Evolutionary conservation across 2,888 invertebrate genomes (phyloP).

Genomic region (Hemaris fuciformis): DNA sequence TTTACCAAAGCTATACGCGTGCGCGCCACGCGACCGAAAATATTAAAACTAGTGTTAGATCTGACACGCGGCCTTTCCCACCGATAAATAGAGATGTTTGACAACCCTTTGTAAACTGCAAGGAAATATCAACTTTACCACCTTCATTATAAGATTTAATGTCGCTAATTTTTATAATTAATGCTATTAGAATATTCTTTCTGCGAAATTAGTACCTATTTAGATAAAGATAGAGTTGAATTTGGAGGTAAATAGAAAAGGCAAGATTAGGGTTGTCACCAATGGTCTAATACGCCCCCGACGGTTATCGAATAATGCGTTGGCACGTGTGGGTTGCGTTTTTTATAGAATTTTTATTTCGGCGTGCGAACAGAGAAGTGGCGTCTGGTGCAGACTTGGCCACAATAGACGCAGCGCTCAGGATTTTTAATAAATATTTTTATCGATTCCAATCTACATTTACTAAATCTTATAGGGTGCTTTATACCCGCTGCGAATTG

Average conservation of each 20-base stretch:
- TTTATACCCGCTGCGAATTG: background rate
- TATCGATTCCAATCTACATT: slow-evolving; percentile 8
- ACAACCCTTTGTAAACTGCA: slow-evolving; percentile 57
- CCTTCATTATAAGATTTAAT: slow-evolving; percentile 12
- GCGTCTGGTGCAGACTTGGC: slow-evolving; percentile 66
- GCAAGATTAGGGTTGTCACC: slow-evolving; percentile 64
- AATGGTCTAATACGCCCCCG: slow-evolving; percentile 74
- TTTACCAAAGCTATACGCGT: slow-evolving; percentile 76
- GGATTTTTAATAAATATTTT: slow-evolving; percentile 18
- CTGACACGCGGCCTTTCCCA: slow-evolving; percentile 80
- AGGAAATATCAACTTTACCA: slow-evolving; percentile 29
- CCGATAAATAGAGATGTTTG: slow-evolving; percentile 78
- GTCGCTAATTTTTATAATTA: slow-evolving; percentile 14
- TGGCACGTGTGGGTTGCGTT: slow-evolving; percentile 70
- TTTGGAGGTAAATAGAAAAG: background rate
- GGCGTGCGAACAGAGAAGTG: slow-evolving; percentile 72
- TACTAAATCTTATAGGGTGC: slow-evolving; percentile 13
- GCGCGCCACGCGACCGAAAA: slow-evolving; percentile 69
- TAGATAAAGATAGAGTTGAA: fast-evolving
- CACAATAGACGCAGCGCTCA: slow-evolving; percentile 44
- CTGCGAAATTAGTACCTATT: slow-evolving; percentile 30
- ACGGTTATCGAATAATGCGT: slow-evolving; percentile 79
- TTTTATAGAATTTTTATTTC: slow-evolving; percentile 74
- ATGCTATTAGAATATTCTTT: background rate
- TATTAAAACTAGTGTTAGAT: slow-evolving; percentile 81